These are phyloP conservation scores for Mugil cephalus DNA, from an alignment of 2,113 vertebrate genomes.

Conservation along the genomic window DNA sequence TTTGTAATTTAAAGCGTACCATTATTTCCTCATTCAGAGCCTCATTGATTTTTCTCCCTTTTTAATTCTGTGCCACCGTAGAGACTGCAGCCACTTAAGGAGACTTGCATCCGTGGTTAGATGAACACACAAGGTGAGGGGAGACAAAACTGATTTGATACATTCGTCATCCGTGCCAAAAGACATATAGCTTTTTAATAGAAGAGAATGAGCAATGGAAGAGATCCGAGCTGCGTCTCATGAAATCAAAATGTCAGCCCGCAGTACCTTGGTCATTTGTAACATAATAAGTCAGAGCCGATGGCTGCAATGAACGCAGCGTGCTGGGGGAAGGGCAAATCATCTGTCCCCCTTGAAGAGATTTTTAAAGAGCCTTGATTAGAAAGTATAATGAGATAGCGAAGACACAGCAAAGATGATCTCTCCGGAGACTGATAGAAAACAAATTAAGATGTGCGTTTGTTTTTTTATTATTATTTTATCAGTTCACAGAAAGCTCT, in stretches of 20 bases:
- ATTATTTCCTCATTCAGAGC: conserved; percentile 61
- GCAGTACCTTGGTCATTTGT: conserved; percentile 93
- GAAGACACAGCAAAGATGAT: conserved; percentile 89
- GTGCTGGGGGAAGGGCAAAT: conserved; percentile 91
- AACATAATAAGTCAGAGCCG: conserved; percentile 95
- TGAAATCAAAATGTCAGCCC: conserved; percentile 92
- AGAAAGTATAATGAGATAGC: conserved; percentile 93
- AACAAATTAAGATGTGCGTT: conserved; percentile 91
- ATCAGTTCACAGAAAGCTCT: conserved; percentile 83
- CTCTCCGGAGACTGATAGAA: conserved; percentile 88
- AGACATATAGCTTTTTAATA: conserved; percentile 91
- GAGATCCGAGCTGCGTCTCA: conserved; percentile 90
- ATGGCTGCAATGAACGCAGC: conserved; percentile 90
- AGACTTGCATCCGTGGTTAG: conserved; percentile 27
- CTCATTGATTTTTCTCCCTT: conserved; percentile 74
- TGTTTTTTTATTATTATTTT: conserved; percentile 90
- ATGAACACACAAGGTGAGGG: conserved; percentile 53
- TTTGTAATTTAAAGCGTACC: conserved; percentile 72
- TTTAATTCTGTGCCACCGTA: conserved; percentile 54
- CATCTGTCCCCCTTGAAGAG: conserved; percentile 87
- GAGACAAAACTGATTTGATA: conserved; percentile 58
- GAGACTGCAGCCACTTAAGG: conserved; percentile 59
- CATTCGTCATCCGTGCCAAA: conserved; percentile 85
- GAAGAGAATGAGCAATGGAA: conserved; percentile 88
- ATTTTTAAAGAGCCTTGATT: conserved; percentile 90